phyloP scores from a whole-genome alignment of 2,113 vertebrate genomes.

The Clarias magur region DNA sequence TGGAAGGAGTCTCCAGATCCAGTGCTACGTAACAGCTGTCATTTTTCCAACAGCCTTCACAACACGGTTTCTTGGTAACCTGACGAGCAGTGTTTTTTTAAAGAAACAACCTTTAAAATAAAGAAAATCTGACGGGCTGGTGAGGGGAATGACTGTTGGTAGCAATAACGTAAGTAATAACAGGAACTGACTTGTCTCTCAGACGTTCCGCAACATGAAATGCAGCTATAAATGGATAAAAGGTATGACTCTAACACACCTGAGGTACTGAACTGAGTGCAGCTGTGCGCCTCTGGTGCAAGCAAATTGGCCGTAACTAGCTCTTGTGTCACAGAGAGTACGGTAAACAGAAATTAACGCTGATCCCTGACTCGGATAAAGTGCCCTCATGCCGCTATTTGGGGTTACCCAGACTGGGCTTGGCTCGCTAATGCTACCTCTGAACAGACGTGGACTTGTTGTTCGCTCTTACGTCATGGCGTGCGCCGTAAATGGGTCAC shows the following conservation, averaged over 20 bases:
- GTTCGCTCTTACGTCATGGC: background rate
- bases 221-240: slow-evolving; percentile 2
- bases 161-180: background rate
- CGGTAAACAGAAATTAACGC: background rate
- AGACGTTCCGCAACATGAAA: background rate
- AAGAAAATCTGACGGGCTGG: background rate
- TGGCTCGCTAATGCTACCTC: background rate
- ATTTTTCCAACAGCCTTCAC: background rate
- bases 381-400: slow-evolving; percentile 8
- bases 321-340: background rate
- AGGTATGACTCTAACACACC: background rate
- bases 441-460: background rate
- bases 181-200: background rate
- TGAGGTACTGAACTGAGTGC: background rate
- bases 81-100: background rate
- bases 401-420: background rate
- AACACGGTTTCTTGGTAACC: background rate
- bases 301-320: background rate
- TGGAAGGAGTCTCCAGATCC: background rate
- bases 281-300: background rate
- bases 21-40: background rate
- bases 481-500: background rate
- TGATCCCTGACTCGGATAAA: slow-evolving; percentile 8
- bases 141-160: background rate
- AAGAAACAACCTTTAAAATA: background rate